A percentile compares a stretch with the other conserved stretches of the same genome.
Conservation (phyloP, 1,140 invertebrate species). For the Leptonema lineaticorne region DNA sequence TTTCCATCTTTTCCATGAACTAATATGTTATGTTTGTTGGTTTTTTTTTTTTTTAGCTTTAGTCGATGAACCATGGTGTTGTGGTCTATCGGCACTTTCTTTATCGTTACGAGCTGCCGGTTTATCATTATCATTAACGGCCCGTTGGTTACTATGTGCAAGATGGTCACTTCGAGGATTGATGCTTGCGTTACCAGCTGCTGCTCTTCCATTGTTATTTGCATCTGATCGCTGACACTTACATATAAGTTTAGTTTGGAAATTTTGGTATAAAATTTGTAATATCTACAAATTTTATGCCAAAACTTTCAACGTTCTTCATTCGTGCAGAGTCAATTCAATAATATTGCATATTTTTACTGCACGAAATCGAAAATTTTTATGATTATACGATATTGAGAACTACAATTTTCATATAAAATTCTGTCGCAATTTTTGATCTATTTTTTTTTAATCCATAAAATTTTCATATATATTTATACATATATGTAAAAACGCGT, state of each 20-base stretch:
- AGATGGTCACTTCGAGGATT: slow-evolving; percentile 46
- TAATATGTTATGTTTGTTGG: not conserved
- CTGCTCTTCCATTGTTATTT: slow-evolving; percentile 47
- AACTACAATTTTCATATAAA: too few relatives aligned
- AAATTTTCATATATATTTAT: too few relatives aligned
- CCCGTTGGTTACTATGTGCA: slow-evolving; percentile 48
- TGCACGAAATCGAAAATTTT: not conserved
- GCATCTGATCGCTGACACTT: slow-evolving; percentile 44
- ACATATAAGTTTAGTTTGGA: too few relatives aligned
- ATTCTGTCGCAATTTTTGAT: too few relatives aligned
- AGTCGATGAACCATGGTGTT: slow-evolving; percentile 50
- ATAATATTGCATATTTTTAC: not conserved
- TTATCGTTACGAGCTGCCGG: slow-evolving; percentile 48
- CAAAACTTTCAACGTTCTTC: not conserved
- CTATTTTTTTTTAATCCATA: too few relatives aligned
- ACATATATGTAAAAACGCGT: too few relatives aligned
- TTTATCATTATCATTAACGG: slow-evolving; percentile 47
- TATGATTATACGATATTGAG: too few relatives aligned
- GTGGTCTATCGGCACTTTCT: slow-evolving; percentile 48
- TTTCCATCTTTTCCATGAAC: not conserved
- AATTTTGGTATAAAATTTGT: too few relatives aligned
- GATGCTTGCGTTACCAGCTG: slow-evolving; percentile 44
- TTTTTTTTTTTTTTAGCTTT: slow-evolving; percentile 37
- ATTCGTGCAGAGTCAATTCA: not conserved
- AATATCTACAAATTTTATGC: not conserved